phyloP scores from a whole-genome alignment of 2,797 vertebrate genomes.

The Emys orbicularis region DNA sequence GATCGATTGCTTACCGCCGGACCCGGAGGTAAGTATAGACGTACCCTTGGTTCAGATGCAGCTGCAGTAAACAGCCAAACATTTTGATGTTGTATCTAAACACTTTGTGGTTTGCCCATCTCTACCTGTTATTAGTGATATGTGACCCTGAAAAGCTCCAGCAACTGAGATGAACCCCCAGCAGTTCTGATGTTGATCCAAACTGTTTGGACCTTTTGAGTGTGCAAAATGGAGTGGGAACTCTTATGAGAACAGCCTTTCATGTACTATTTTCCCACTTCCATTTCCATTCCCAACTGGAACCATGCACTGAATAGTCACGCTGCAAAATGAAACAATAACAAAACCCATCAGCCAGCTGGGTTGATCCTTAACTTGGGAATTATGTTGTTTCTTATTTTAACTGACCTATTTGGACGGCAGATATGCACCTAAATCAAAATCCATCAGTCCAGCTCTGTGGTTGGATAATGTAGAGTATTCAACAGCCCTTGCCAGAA shows the following conservation, averaged over 20 bases:
- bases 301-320: not conserved
- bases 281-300: not conserved
- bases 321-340: not conserved
- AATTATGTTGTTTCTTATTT: not conserved
- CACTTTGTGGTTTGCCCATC: not conserved
- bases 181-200: not conserved
- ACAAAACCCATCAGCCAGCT: not conserved
- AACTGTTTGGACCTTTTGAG: not conserved
- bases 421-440: not conserved
- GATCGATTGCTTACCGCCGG: too few species aligned
- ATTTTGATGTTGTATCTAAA: not conserved
- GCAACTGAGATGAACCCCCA: not conserved
- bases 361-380: not conserved
- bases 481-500: not conserved
- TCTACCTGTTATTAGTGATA: not conserved
- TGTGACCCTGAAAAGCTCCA: not conserved
- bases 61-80: not conserved
- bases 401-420: not conserved
- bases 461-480: not conserved
- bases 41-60: not conserved
- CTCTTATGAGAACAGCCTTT: not conserved
- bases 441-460: rapidly evolving
- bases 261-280: not conserved
- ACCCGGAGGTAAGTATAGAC: too few species aligned
- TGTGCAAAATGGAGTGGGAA: not conserved